Evolutionary conservation across 1,140 invertebrate genomes (phyloP), one percentile per base, ranked within the genome.

Genomic region (Harlomillsia oculata): DNA sequence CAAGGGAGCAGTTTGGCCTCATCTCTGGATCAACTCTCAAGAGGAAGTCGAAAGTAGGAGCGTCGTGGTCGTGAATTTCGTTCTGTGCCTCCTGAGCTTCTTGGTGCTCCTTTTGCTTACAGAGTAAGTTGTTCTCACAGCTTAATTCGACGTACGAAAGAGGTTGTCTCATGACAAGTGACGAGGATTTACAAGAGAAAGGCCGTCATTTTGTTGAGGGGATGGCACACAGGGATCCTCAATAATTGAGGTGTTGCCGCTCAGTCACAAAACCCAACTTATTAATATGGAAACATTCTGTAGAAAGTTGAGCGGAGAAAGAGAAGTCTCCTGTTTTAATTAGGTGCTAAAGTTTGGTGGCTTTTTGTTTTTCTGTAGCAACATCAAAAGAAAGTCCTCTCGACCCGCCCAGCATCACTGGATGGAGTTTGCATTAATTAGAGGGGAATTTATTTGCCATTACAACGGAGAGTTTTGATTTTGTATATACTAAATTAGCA

Each of bases 331-430:
- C 46, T 53, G 57, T 63, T 63, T 63, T 63, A 63, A 63, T 63
- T 63, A 63, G 61, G 61, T 63, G 61, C 51, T 61, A 63, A 63
- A 59, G 61, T 62, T 63, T 62, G 59, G 53, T 53, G 49, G 59
- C 48, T 53, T 62, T 59, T 56, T 62, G 59, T 63, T 56, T 62
- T 56, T 63, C 56, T 54, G 55, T 59, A 8, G 5, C 43, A 6
- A 13, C 18, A 28, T 41, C 23, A 43, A 60, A 49, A 55, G 45
- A 55, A 55, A 48, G 43, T 48, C 36, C 20, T 53, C 39, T 49
- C 45, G 52, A 51, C 44, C 34, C n/a, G n/a, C n/a, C n/a, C n/a
- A n/a, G n/a, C n/a, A n/a, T n/a, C n/a, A n/a, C 51, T 52, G 26
- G 41, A 16, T 20, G 32, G 48, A 63, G 59, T 63, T 52, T 63